Conservation (phyloP, 1,140 invertebrate genomes). For the Venturia canescens region DNA sequence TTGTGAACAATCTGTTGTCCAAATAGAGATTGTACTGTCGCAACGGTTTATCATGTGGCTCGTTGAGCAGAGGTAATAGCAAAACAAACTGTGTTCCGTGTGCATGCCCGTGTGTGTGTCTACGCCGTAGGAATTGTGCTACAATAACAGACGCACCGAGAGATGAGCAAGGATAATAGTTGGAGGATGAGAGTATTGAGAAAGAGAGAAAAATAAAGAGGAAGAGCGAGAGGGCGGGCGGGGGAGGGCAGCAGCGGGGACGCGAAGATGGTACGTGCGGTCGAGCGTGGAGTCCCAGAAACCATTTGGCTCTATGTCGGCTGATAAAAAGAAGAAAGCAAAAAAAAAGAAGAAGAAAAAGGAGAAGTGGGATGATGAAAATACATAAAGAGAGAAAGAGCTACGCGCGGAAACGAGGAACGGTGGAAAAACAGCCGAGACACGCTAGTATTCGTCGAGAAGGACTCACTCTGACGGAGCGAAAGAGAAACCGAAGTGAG, state of each 20-base stretch:
- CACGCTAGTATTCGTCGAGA: conserved; percentile 29
- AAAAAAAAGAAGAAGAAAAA: conserved; percentile 49
- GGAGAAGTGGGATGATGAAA: conserved; percentile 14
- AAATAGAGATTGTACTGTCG: conserved; percentile 18
- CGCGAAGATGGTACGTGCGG: conserved; percentile 57
- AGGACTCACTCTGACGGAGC: conserved; percentile 37
- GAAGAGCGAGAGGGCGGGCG: conserved; percentile 23
- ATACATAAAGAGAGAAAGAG: conserved; percentile 22
- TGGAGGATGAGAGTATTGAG: conserved; percentile 28
- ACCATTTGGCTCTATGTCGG: conserved; percentile 61
- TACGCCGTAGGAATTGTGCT: not conserved
- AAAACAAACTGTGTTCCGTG: conserved; percentile 6
- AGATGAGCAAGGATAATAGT: conserved; percentile 41
- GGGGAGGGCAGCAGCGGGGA: conserved; percentile 21
- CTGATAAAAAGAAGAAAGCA: conserved; percentile 59
- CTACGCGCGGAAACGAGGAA: conserved; percentile 19
- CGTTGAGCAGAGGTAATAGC: conserved; percentile 37
- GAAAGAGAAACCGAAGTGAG: conserved; percentile 55
- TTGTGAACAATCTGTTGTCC: conserved; percentile 19
- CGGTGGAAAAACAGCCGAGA: conserved; percentile 30
- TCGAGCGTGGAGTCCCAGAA: conserved; percentile 63
- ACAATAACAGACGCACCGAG: conserved; percentile 42
- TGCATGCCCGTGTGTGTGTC: not conserved
- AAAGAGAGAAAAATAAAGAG: conserved; percentile 9
- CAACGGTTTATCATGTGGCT: conserved; percentile 41